These are phyloP conservation scores for Cheirogaleus medius DNA, from an alignment of 2,113 vertebrate species.

Conservation along the genomic window DNA sequence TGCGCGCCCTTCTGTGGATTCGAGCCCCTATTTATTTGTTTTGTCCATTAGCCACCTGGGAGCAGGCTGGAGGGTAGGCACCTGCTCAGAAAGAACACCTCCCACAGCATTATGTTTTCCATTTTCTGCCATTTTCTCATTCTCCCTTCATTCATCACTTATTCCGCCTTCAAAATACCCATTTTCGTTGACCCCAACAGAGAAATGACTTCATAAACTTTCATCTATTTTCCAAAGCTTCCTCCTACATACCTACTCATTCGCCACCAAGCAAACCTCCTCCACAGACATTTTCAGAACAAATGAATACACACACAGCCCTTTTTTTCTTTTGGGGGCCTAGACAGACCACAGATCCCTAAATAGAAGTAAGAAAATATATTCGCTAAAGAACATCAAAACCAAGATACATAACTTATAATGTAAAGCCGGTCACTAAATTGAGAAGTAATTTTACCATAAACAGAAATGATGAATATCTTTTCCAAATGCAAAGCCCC, in stretches of 20 bases:
- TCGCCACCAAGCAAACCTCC: neutral
- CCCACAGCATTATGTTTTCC: neutral
- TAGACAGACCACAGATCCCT: slow-evolving; percentile 56
- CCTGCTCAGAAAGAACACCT: no score
- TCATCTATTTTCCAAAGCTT: neutral
- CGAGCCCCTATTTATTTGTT: neutral
- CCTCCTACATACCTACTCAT: neutral
- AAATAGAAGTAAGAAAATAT: slow-evolving; percentile 65
- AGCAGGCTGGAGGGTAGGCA: neutral
- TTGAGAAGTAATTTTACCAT: slow-evolving; percentile 47
- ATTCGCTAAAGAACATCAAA: slow-evolving; percentile 45
- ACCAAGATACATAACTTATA: slow-evolving; percentile 52
- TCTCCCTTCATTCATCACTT: neutral
- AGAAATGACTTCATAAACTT: neutral
- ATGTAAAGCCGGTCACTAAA: slow-evolving; percentile 52
- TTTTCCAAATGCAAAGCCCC: slow-evolving; percentile 57
- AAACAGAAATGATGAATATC: slow-evolving; percentile 53
- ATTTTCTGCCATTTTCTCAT: neutral
- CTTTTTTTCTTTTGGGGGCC: neutral
- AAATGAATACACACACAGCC: slow-evolving; percentile 43
- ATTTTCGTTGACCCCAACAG: neutral
- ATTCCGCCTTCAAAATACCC: neutral
- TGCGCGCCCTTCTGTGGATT: neutral
- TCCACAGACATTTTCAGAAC: slow-evolving; percentile 54
- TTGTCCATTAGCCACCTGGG: neutral